Evolutionary conservation across 2,113 vertebrate species (phyloP).

Genomic region (Serinus canaria): DNA sequence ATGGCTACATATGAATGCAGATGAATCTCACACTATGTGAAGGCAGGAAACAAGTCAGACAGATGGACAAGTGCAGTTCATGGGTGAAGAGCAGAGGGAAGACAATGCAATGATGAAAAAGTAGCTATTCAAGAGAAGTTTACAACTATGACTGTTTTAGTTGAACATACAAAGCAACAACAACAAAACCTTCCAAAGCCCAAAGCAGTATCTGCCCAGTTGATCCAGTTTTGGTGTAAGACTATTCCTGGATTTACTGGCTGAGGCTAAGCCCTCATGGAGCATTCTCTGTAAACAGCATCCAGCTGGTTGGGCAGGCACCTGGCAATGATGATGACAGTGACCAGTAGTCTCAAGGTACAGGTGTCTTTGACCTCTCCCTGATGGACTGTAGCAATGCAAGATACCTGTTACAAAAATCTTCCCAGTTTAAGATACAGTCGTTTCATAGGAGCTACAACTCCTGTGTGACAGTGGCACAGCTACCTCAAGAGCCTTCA

Average conservation of each 20-base stretch:
- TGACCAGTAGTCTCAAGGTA: not conserved
- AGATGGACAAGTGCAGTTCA: not conserved
- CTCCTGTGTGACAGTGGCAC: not conserved
- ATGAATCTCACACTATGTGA: not conserved
- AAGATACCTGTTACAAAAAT: not conserved
- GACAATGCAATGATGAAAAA: not conserved
- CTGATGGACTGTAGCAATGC: not conserved
- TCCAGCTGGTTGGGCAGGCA: not conserved
- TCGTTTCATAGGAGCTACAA: not conserved
- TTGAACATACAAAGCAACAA: not conserved
- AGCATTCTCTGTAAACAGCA: accelerated
- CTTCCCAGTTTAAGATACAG: not conserved
- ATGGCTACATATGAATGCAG: constrained; percentile 8
- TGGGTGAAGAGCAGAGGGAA: not conserved
- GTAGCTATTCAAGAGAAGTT: not conserved
- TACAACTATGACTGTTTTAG: not conserved
- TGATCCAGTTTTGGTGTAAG: not conserved
- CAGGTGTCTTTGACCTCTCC: accelerated
- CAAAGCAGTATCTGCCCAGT: not conserved
- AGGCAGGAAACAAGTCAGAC: constrained; percentile 28
- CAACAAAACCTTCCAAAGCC: not conserved
- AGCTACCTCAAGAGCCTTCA: not conserved
- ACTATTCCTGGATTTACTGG: not conserved
- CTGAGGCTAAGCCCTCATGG: not conserved
- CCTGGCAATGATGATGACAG: not conserved